phyloP scores from a whole-genome alignment of 2,113 vertebrate species.

The Strix uralensis region DNA sequence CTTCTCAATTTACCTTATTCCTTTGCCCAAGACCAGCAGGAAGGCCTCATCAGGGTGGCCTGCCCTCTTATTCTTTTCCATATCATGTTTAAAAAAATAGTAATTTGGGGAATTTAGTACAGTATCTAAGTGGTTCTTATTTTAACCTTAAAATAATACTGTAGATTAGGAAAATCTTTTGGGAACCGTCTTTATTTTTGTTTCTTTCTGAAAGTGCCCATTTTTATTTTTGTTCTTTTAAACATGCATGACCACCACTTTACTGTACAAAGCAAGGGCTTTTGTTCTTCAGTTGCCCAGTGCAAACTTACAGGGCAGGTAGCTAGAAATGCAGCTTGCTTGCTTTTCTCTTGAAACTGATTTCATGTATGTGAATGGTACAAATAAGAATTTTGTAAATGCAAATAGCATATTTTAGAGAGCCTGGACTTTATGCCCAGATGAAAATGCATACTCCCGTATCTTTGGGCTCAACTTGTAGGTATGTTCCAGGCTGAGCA shows the following conservation, averaged over 20 bases:
- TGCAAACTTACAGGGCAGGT: neutral
- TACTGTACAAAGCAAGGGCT: neutral
- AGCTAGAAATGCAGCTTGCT: neutral
- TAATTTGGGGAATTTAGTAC: neutral
- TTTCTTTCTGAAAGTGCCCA: neutral
- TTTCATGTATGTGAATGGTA: neutral
- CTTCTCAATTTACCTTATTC: slow-evolving; percentile 42
- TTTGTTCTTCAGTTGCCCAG: neutral
- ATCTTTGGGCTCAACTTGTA: neutral
- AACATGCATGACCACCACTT: neutral
- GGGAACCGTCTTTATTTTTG: neutral
- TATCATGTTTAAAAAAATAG: neutral
- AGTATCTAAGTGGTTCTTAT: neutral
- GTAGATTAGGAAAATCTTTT: neutral
- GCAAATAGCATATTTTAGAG: neutral
- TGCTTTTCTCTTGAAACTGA: neutral
- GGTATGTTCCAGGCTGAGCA: neutral
- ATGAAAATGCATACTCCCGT: neutral
- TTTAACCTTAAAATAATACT: neutral
- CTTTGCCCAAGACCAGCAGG: neutral
- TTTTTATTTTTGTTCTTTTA: neutral
- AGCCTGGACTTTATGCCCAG: neutral
- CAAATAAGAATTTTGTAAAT: neutral
- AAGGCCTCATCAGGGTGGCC: neutral
- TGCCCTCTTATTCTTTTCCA: neutral